Conservation (phyloP, 2,888 invertebrate genomes). For the Drosophila borborema region DNA sequence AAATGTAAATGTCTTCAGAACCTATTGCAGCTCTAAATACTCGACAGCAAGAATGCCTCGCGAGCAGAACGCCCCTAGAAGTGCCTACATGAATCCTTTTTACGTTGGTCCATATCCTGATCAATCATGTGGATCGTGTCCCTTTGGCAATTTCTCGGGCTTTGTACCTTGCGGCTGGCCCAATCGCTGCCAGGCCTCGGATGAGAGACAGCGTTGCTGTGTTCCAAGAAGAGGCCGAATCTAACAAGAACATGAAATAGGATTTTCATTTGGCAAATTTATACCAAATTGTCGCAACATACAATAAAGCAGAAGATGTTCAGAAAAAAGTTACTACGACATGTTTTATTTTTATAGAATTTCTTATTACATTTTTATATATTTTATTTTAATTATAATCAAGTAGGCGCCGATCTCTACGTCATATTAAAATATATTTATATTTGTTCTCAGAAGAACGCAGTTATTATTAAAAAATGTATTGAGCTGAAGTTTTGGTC, state of each 20-base stretch:
- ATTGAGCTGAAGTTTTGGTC: background rate
- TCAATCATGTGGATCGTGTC: slow-evolving; percentile 48
- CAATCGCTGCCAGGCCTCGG: slow-evolving; percentile 2
- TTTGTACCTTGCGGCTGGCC: slow-evolving; percentile 55
- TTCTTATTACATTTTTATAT: no score
- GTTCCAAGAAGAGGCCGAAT: background rate
- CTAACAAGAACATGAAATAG: background rate
- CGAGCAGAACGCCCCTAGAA: background rate
- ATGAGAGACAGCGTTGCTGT: background rate
- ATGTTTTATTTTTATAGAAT: no score
- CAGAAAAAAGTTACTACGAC: no score
- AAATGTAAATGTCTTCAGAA: background rate
- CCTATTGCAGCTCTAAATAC: slow-evolving; percentile 3
- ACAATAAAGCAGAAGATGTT: slow-evolving; percentile 5
- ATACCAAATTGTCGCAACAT: background rate
- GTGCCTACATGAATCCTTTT: slow-evolving; percentile 58
- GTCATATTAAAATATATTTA: background rate
- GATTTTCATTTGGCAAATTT: background rate
- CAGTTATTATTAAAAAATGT: no score
- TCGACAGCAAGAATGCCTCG: slow-evolving; percentile 9
- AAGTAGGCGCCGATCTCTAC: background rate
- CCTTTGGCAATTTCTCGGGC: slow-evolving; percentile 55
- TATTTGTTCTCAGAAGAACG: no score
- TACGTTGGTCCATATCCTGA: slow-evolving; percentile 65
- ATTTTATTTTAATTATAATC: background rate